These are phyloP conservation scores for Acrocyrtus sp. DNA, from an alignment of 2,888 invertebrate genomes.

Conservation along the genomic window DNA sequence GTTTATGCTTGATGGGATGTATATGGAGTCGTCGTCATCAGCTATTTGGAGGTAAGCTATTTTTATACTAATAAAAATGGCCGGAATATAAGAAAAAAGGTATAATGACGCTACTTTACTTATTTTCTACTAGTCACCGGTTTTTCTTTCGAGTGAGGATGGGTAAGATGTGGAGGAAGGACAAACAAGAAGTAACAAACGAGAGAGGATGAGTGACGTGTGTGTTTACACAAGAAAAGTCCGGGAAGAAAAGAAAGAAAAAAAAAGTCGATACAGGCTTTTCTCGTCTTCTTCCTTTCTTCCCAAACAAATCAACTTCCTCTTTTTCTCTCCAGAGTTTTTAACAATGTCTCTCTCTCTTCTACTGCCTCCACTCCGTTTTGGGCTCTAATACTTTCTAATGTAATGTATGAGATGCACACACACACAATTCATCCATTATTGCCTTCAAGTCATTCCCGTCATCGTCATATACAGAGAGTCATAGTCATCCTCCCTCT, in stretches of 20 bases:
- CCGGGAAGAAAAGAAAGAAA: not conserved
- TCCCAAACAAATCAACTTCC: constrained; percentile 41
- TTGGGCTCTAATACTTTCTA: not conserved
- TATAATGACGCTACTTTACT: constrained; percentile 48
- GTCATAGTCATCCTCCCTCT: too few species aligned
- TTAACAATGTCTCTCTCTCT: not conserved
- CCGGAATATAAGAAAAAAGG: too few species aligned
- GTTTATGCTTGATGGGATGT: too few species aligned
- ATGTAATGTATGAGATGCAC: constrained; percentile 22
- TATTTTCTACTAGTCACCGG: too few species aligned
- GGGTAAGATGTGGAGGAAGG: too few species aligned
- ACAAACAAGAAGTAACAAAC: constrained; percentile 17
- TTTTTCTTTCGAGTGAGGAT: too few species aligned
- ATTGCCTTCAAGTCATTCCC: constrained; percentile 38
- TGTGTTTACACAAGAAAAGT: constrained; percentile 38
- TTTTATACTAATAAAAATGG: too few species aligned
- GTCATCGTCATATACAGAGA: not conserved
- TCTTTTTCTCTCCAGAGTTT: constrained; percentile 6
- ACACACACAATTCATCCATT: constrained; percentile 28
- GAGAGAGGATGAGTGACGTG: constrained; percentile 21
- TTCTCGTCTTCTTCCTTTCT: too few species aligned
- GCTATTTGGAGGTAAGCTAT: too few species aligned
- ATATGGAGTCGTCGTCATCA: too few species aligned
- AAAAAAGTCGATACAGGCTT: constrained; percentile 27
- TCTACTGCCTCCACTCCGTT: not conserved